Conservation (phyloP, 35 echinoderm and acorn worm species). For the Amphiura filiformis region DNA sequence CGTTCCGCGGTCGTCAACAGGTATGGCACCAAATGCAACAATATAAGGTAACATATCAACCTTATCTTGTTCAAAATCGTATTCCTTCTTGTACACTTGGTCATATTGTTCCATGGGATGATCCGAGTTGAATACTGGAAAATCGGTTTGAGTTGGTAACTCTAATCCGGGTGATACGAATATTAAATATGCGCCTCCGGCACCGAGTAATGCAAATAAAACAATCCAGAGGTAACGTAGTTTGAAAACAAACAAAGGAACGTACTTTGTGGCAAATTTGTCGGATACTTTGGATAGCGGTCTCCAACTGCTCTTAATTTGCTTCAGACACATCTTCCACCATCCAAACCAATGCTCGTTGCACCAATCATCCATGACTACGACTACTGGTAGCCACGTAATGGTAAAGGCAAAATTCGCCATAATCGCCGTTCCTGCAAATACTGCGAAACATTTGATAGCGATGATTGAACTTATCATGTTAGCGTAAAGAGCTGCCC, state of each 20-base stretch:
- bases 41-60: background rate
- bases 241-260: slow-evolving; percentile 38
- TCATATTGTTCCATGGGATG: slow-evolving; percentile 51
- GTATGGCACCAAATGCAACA: slow-evolving; percentile 35
- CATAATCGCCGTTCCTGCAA: slow-evolving; percentile 62
- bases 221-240: slow-evolving; percentile 53
- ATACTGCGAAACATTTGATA: slow-evolving; percentile 44
- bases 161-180: slow-evolving; percentile 30
- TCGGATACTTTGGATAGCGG: background rate
- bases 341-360: background rate
- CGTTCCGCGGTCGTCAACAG: slow-evolving; percentile 43
- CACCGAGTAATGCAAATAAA: slow-evolving; percentile 11
- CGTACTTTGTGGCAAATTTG: slow-evolving; percentile 26
- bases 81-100: slow-evolving; percentile 26
- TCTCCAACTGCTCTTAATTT: background rate
- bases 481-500: slow-evolving; percentile 40
- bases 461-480: slow-evolving; percentile 39
- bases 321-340: background rate
- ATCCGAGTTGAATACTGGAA: slow-evolving; percentile 31
- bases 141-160: slow-evolving; percentile 22
- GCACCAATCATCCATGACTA: slow-evolving; percentile 49
- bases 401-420: slow-evolving; percentile 56
- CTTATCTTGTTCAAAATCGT: slow-evolving; percentile 14
- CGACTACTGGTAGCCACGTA: slow-evolving; percentile 46
- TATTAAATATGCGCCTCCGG: slow-evolving; percentile 23